These are phyloP conservation scores for Bradynema listronoti DNA, from an alignment of 1,140 invertebrate genomes.

Conservation along the genomic window DNA sequence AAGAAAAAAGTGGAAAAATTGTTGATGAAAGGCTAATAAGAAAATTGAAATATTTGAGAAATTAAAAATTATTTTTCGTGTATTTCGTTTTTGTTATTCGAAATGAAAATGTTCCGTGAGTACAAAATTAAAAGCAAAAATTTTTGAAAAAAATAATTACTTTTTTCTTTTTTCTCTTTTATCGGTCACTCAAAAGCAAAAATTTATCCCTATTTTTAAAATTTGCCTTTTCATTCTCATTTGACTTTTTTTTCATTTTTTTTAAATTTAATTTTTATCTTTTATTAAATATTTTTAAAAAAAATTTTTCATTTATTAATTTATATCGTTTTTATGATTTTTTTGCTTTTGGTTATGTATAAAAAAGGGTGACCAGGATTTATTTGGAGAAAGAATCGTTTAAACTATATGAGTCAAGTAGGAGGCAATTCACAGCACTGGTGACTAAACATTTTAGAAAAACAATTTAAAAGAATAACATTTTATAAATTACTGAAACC, in stretches of 20 bases:
- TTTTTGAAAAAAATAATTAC: background rate
- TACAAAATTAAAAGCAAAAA: background rate
- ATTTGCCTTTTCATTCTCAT: background rate
- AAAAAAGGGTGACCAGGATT: too few species aligned
- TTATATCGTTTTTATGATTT: too few species aligned
- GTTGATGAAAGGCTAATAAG: background rate
- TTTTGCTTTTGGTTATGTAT: too few species aligned
- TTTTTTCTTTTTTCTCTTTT: background rate
- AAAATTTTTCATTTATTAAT: too few species aligned
- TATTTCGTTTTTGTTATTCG: background rate
- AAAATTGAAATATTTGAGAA: background rate
- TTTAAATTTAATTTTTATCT: too few species aligned
- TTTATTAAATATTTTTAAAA: too few species aligned
- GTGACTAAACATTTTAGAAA: too few species aligned
- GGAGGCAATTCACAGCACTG: too few species aligned
- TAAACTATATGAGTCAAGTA: too few species aligned
- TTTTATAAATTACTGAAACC: too few species aligned
- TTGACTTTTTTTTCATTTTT: background rate
- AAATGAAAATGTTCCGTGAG: background rate
- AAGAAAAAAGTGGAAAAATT: background rate
- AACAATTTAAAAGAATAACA: too few species aligned
- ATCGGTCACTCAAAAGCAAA: background rate
- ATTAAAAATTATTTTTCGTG: background rate
- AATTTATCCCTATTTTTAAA: background rate
- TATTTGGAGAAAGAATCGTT: too few species aligned